A percentile compares a stretch with the other conserved stretches of the same genome.
Conservation (phyloP, 2,797 vertebrate genomes). For the Labroides dimidiatus region DNA sequence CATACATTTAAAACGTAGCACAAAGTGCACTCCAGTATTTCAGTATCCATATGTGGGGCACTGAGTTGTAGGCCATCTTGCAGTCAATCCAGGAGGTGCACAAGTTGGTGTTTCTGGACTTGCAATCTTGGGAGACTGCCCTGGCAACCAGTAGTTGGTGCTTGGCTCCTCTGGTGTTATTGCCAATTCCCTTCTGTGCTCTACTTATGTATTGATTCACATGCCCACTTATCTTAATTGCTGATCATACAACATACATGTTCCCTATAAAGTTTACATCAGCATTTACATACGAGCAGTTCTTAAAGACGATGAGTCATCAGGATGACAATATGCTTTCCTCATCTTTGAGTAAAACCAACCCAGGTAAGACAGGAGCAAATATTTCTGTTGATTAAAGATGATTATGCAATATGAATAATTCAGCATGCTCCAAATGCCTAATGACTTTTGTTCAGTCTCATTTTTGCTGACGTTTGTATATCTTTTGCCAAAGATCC, state of each 20-base stretch:
- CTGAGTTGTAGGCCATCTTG: too few species aligned
- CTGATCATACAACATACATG: background rate
- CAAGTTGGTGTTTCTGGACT: too few species aligned
- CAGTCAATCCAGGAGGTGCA: too few species aligned
- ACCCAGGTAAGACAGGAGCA: conserved; percentile 47
- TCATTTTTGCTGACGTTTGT: conserved; percentile 63
- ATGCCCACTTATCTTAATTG: too few species aligned
- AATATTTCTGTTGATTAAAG: conserved; percentile 58
- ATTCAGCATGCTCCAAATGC: conserved; percentile 59
- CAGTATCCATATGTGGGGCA: too few species aligned
- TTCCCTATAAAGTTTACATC: background rate
- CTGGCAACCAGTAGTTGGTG: too few species aligned
- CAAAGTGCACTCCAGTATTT: too few species aligned
- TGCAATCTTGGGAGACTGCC: too few species aligned
- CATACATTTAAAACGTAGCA: too few species aligned
- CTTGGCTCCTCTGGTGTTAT: too few species aligned
- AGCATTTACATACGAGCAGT: background rate
- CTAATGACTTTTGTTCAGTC: conserved; percentile 54
- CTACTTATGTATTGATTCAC: too few species aligned
- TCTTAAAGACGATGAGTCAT: conserved; percentile 18
- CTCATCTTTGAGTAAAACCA: conserved; percentile 16
- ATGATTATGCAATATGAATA: conserved; percentile 66
- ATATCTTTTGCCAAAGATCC: conserved; percentile 26
- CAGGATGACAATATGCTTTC: background rate
- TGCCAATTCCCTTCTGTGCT: too few species aligned